Base-by-base conservation (phyloP, 2,113 vertebrate species). In the Pachyramphus minor region DNA sequence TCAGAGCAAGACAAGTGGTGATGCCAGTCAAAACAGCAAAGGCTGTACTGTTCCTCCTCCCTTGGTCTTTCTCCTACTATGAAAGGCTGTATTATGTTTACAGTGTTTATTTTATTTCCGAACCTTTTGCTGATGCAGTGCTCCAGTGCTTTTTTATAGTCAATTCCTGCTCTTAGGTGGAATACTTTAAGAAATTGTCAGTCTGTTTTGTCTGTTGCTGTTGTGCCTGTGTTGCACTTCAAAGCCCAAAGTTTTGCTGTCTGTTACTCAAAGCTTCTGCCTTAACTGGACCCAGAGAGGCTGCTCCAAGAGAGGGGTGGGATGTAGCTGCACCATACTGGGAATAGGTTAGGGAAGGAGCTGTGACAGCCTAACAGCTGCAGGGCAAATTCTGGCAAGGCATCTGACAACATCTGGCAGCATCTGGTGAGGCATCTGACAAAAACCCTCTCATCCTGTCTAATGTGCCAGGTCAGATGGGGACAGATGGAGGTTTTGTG, bases 1-100 rank as follows among this genome's bases (percentile, higher is more conserved):
- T 95, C 96, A 96, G 94, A 90, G 71, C 0, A 69, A 96, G 90
- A 89, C 84, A 95, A 58, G 92, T 77, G 66, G 81, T 79, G 81
- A 95, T 95, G 96, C 96, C 96, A 97, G 94, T 96, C 96, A 96
- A 96, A 97, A 97, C 96, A 96, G 95, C 89, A 94, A 95, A 89
- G 90, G 95, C 96, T 96, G 95, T 97, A 96, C 95, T 96, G 92
- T 97, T 96, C 90, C 90, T 96, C 96, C 92, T 96, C 92, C 92
- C 68, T 87, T 89, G 2, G 62, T 86, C 96, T 95, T 96, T 96
- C 96, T 96, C 84, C 39, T 89, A 64, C 90, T 96, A 84, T 96
- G 96, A 97, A 96, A 97, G 89, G 55, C 92, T 95, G 93, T 89
- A 95, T 96, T 95, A 92, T 97, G 95, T 96, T 97, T 94, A 97